Percentiles rank a stretch among this genome's conserved stretches.
Evolutionary conservation across 2,113 vertebrate species (phyloP).

Genomic region (Patagioenas fasciata): DNA sequence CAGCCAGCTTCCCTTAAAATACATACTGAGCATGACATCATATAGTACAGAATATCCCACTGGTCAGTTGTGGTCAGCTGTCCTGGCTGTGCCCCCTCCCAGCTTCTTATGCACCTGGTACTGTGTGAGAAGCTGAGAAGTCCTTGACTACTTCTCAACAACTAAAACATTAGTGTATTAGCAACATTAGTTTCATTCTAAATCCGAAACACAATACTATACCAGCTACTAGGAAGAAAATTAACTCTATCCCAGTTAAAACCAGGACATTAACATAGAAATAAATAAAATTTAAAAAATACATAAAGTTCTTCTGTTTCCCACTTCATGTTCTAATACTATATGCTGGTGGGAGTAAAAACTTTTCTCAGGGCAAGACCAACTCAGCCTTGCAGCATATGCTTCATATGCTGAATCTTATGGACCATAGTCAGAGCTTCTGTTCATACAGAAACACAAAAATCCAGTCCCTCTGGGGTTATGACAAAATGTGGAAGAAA

Average conservation of each 20-base stretch:
- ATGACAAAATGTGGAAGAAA: conserved; percentile 6
- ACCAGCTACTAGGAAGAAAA: too few relatives aligned
- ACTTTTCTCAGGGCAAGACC: not conserved
- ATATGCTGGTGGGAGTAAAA: not conserved
- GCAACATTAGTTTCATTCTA: not conserved
- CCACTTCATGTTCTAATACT: not conserved
- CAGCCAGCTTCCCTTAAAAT: too few relatives aligned
- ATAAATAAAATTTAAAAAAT: not conserved
- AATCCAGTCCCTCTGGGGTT: not conserved
- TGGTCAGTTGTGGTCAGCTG: too few relatives aligned
- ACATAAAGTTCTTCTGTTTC: not conserved
- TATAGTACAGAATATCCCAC: too few relatives aligned
- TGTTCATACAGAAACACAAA: not conserved
- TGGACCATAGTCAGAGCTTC: not conserved
- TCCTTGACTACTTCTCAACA: too few relatives aligned
- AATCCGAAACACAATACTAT: too few relatives aligned
- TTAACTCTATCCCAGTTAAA: not conserved
- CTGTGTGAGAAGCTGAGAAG: too few relatives aligned
- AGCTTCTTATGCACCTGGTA: too few relatives aligned
- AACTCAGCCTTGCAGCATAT: not conserved
- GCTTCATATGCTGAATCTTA: not conserved
- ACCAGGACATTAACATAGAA: not conserved
- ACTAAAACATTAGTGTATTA: too few relatives aligned
- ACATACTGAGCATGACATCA: too few relatives aligned
- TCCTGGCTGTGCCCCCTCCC: too few relatives aligned